A percentile compares a stretch with the other conserved stretches of the same genome.
Conservation (phyloP, 2,113 vertebrate genomes). For the Puma concolor region DNA sequence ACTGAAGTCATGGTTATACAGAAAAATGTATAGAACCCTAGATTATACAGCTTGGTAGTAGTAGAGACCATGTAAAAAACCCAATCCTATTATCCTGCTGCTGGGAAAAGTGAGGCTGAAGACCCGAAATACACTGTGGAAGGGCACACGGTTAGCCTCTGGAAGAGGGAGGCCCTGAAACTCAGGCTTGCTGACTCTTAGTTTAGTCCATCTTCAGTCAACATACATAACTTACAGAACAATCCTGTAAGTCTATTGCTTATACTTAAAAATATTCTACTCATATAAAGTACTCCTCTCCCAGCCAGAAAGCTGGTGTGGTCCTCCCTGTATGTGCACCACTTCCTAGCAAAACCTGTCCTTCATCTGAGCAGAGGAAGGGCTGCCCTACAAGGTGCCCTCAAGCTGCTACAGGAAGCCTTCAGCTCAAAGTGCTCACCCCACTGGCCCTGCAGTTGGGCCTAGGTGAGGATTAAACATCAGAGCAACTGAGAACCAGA, state of each 20-base stretch:
- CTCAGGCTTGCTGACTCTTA: neutral
- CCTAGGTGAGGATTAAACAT: neutral
- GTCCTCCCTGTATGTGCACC: neutral
- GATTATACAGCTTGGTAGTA: neutral
- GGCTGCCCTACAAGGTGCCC: neutral
- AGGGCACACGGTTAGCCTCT: neutral
- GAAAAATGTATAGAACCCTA: neutral
- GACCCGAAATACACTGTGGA: neutral
- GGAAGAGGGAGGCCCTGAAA: neutral
- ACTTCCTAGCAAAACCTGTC: neutral
- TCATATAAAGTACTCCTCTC: neutral
- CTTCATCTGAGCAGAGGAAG: too few relatives aligned
- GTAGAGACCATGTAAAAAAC: neutral
- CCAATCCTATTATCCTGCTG: neutral
- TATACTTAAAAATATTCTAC: neutral
- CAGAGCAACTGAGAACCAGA: neutral
- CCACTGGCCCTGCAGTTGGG: neutral
- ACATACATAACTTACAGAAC: neutral
- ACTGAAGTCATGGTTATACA: neutral
- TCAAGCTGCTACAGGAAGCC: neutral
- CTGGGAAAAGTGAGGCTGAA: neutral
- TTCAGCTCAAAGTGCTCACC: neutral
- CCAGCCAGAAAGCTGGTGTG: neutral
- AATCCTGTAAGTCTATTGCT: neutral
- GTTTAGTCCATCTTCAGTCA: neutral